Evolutionary conservation across 1,140 invertebrate species (phyloP), one percentile per base, ranked within the genome.

Genomic region (Cephus cinctus): DNA sequence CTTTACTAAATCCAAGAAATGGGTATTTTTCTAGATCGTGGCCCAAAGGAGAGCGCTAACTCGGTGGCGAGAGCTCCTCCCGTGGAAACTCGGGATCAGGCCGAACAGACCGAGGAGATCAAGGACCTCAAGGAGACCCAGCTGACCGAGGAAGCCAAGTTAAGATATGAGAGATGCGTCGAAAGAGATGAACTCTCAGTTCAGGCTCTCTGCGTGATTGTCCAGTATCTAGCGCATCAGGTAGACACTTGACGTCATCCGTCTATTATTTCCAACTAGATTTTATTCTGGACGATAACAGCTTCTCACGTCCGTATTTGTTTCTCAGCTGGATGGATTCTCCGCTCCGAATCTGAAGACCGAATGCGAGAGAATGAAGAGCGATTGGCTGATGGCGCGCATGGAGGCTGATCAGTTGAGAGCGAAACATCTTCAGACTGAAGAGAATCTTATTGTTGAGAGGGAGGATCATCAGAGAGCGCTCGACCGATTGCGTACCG

Each of bases 211-310:
- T 84, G 84, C 12, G 80, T 87, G 15, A 78, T 87, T 21, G 79
- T 88, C 32, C 84, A 87, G 61, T 86, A 88, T 69, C 74, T 88
- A 39, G 84, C 86, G 49, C 82, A 81, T 65, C 80, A 86, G 68
- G 86, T 89, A 71, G 81, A 81, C 76, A 23, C 21, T 53, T 14
- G 9, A 18, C 9, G 11, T 12, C n/a, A n/a, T n/a, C n/a, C n/a
- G n/a, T n/a, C n/a, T n/a, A n/a, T n/a, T n/a, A n/a, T n/a, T n/a
- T n/a, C n/a, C n/a, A n/a, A n/a, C n/a, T n/a, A 18, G 49, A 47
- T 39, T 38, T 38, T 38, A 16, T 0, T 19, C 5, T n/a, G 12
- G 22, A 38, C 19, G 5, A 38, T 6, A 11, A n/a, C n/a, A n/a
- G n/a, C 25, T 6, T 8, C 25, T 27, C 25, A 27, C n/a, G 25